Conservation (phyloP, 2,888 invertebrate genomes). For the Rhodophaea formosa region DNA sequence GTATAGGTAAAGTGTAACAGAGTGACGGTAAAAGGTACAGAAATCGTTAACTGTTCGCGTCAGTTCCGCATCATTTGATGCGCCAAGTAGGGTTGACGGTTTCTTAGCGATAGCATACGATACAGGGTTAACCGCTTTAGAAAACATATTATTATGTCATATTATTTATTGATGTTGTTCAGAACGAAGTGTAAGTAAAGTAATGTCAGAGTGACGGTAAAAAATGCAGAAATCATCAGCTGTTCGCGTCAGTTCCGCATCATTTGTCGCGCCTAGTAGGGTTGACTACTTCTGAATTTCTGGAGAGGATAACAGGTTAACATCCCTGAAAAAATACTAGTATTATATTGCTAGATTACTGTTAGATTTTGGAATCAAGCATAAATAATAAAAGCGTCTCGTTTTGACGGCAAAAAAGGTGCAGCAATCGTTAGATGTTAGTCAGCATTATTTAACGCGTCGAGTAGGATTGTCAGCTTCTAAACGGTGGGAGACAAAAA, state of each 20-base stretch:
- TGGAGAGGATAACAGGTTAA: slow-evolving; percentile 11
- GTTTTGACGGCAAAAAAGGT: slow-evolving; percentile 51
- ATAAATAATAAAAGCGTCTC: too few species aligned
- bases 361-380: too few species aligned
- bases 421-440: slow-evolving; percentile 61
- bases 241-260: slow-evolving; percentile 60
- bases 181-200: slow-evolving; percentile 49
- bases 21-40: slow-evolving; percentile 50
- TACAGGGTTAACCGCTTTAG: too few species aligned
- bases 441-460: slow-evolving; percentile 57
- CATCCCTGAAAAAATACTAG: too few species aligned
- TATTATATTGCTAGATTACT: too few species aligned
- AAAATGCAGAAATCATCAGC: slow-evolving; percentile 61
- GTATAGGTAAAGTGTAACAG: slow-evolving; percentile 48
- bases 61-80: slow-evolving; percentile 66
- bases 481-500: slow-evolving; percentile 17
- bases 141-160: too few species aligned
- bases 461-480: slow-evolving; percentile 26
- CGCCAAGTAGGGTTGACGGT: too few species aligned
- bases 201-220: slow-evolving; percentile 43
- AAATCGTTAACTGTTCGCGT: slow-evolving; percentile 63
- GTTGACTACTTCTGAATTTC: slow-evolving; percentile 21
- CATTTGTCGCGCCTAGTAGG: slow-evolving; percentile 47
- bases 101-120: too few species aligned
- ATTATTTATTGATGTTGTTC: too few species aligned